Evolutionary conservation across 1,140 invertebrate species (phyloP).

Genomic region (Euwallacea similis): DNA sequence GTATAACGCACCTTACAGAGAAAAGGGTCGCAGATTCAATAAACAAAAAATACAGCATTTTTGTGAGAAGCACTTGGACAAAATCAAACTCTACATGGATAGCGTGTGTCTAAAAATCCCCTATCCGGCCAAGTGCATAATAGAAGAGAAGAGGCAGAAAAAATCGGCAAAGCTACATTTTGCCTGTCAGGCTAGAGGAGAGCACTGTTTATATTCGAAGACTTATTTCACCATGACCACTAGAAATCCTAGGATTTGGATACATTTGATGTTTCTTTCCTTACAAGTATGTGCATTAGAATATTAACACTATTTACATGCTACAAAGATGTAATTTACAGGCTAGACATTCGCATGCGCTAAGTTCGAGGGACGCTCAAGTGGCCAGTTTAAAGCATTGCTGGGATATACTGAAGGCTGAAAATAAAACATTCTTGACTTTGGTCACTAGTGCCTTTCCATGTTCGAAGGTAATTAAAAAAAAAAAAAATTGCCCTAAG

Average conservation of each 20-base stretch:
- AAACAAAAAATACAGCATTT: constrained; percentile 63
- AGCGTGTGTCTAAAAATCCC: constrained; percentile 81
- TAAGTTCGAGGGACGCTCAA: constrained; percentile 81
- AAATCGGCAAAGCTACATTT: constrained; percentile 88
- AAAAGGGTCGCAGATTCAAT: not conserved
- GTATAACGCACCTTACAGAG: not conserved
- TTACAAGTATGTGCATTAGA: constrained; percentile 63
- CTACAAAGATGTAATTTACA: constrained; percentile 34
- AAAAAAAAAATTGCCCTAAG: not conserved
- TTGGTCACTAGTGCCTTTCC: constrained; percentile 92
- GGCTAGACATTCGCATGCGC: constrained; percentile 76
- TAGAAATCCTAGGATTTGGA: constrained; percentile 85
- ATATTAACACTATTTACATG: not conserved
- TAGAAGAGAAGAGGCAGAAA: constrained; percentile 80
- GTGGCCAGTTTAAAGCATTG: constrained; percentile 85
- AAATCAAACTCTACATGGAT: constrained; percentile 88
- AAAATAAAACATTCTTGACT: constrained; percentile 86
- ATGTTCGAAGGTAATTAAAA: constrained; percentile 65
- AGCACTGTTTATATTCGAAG: constrained; percentile 87
- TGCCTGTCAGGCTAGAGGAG: constrained; percentile 80
- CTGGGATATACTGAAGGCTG: constrained; percentile 90
- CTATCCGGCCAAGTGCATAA: constrained; percentile 87
- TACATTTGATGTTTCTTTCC: constrained; percentile 93
- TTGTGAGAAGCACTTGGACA: constrained; percentile 90
- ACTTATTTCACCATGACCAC: constrained; percentile 86